These are phyloP conservation scores for Enteromius treurensis DNA, from an alignment of 2,797 vertebrate species.

Conservation along the genomic window DNA sequence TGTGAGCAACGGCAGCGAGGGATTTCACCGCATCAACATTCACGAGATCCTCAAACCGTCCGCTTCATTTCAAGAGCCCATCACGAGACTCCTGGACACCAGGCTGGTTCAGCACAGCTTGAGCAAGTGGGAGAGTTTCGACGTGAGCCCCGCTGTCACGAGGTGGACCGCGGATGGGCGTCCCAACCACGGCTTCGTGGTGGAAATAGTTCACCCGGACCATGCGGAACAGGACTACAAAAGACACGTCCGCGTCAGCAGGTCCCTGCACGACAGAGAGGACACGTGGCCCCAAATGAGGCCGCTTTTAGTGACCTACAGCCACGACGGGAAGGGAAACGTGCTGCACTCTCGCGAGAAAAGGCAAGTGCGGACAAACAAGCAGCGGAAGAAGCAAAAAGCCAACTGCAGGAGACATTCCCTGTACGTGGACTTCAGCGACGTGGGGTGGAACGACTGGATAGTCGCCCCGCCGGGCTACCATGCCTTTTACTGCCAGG, in stretches of 20 bases:
- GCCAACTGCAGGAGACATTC: constrained; percentile 94
- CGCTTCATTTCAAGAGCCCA: constrained; percentile 78
- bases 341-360: constrained; percentile 92
- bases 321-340: constrained; percentile 93
- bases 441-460: constrained; percentile 99
- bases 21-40: constrained; percentile 96
- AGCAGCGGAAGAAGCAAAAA: constrained; percentile 91
- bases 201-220: constrained; percentile 91
- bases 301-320: constrained; percentile 94
- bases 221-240: constrained; percentile 65
- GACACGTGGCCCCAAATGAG: constrained; percentile 93
- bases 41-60: constrained; percentile 92
- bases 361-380: constrained; percentile 85
- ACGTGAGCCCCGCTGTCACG: constrained; percentile 93
- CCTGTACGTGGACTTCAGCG: constrained; percentile 98
- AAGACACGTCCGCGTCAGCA: constrained; percentile 93
- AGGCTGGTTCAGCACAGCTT: constrained; percentile 91
- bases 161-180: constrained; percentile 90
- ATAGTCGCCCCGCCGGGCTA: constrained; percentile 98
- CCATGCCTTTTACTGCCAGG: constrained; percentile 97
- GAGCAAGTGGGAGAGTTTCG: constrained; percentile 97
- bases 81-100: constrained; percentile 95
- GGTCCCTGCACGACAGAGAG: constrained; percentile 91
- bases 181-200: constrained; percentile 92
- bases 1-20: constrained; percentile 58